A percentile compares a stretch with the other conserved stretches of the same genome.
phyloP scores from a whole-genome alignment of 1,140 invertebrate species.

The Drosophila biarmipes region DNA sequence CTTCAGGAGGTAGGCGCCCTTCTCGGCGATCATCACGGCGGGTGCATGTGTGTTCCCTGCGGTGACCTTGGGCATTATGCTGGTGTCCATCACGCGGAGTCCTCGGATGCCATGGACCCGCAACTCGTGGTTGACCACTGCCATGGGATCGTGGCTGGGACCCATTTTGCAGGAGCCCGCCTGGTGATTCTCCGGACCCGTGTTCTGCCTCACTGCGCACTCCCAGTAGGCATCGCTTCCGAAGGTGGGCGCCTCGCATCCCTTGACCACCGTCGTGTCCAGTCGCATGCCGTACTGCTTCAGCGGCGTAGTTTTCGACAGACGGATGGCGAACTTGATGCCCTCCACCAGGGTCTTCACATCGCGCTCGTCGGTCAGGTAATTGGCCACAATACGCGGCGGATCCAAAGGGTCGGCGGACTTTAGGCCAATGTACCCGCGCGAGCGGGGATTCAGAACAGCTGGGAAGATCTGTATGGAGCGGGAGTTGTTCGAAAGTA shows the following conservation, averaged over 20 bases:
- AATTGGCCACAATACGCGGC: conserved; percentile 94
- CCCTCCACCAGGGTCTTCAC: conserved; percentile 90
- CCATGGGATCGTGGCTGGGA: conserved; percentile 84
- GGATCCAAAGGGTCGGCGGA: conserved; percentile 91
- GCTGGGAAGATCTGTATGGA: conserved; percentile 88
- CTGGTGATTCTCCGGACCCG: conserved; percentile 93
- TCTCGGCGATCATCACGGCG: conserved; percentile 88
- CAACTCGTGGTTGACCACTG: conserved; percentile 87
- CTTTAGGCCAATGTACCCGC: conserved; percentile 90
- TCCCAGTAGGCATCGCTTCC: conserved; percentile 92
- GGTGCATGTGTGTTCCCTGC: conserved; percentile 88
- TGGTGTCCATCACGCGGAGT: conserved; percentile 87
- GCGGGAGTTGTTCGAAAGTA: conserved; percentile 87
- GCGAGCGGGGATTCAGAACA: conserved; percentile 91
- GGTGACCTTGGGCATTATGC: conserved; percentile 88
- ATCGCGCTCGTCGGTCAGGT: conserved; percentile 91
- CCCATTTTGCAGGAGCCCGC: conserved; percentile 90
- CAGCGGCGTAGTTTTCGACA: conserved; percentile 89
- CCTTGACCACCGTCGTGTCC: conserved; percentile 89
- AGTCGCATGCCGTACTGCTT: conserved; percentile 89
- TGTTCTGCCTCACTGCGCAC: conserved; percentile 90
- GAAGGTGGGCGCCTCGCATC: conserved; percentile 90
- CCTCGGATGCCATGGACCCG: conserved; percentile 86
- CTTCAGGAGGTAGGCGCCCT: conserved; percentile 88
- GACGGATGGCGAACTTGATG: conserved; percentile 88